These are phyloP conservation scores for Noctuana brunneofusca DNA, from an alignment of 2,888 invertebrate genomes.

Conservation along the genomic window DNA sequence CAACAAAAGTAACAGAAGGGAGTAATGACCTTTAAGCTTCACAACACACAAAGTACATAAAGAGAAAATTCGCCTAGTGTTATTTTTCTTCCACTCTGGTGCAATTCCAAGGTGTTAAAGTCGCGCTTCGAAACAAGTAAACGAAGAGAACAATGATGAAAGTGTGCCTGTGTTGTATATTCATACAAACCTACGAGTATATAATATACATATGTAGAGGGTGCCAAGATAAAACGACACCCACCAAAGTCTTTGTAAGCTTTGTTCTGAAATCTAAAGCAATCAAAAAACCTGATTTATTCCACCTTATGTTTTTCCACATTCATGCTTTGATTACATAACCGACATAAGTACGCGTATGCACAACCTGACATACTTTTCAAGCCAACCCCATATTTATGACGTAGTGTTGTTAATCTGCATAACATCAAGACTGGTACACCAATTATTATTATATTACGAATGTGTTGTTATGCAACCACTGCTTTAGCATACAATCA, in stretches of 20 bases:
- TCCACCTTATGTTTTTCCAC: constrained; percentile 1
- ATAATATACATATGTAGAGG: no score
- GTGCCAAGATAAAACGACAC: background rate
- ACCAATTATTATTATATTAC: constrained; percentile 1
- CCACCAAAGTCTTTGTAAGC: no score
- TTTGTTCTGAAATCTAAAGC: no score
- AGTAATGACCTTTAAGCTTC: background rate
- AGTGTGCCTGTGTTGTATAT: background rate
- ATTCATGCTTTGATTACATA: constrained; percentile 25
- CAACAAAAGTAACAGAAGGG: no score
- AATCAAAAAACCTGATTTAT: background rate
- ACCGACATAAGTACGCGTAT: constrained; percentile 15
- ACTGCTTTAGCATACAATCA: background rate
- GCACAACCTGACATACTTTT: constrained; percentile 29
- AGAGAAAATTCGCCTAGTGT: background rate
- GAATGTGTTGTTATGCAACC: constrained; percentile 10
- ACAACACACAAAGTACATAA: constrained; percentile 1
- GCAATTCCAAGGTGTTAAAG: background rate
- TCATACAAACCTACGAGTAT: no score
- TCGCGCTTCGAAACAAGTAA: background rate
- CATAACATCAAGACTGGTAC: constrained; percentile 24
- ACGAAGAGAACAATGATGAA: constrained; percentile 2
- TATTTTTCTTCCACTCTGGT: constrained; percentile 1
- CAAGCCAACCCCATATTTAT: constrained; percentile 25
- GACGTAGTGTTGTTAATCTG: constrained; percentile 6